Evolutionary conservation across 2,797 vertebrate genomes (phyloP).

Genomic region (Hippoglossus hippoglossus): DNA sequence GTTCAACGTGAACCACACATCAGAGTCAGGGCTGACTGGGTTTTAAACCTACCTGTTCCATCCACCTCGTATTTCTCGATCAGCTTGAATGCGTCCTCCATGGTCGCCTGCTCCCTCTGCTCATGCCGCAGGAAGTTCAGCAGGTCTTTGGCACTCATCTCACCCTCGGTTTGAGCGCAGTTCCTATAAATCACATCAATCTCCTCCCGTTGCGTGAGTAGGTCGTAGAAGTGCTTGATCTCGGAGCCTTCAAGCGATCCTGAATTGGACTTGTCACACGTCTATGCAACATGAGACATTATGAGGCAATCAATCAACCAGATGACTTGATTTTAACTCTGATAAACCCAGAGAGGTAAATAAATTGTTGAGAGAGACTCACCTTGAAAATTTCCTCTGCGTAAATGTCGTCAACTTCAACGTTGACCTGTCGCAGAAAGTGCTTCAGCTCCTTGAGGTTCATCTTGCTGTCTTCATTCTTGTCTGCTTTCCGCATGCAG

Average conservation of each 20-base stretch:
- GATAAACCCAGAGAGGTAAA: not conserved
- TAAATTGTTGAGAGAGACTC: constrained; percentile 21
- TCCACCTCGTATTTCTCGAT: constrained; percentile 92
- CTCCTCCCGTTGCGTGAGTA: constrained; percentile 90
- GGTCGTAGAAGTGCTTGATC: constrained; percentile 92
- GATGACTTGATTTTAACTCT: not conserved
- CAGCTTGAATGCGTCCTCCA: constrained; percentile 82
- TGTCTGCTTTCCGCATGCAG: constrained; percentile 95
- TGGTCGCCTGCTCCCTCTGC: constrained; percentile 83
- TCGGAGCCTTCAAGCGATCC: constrained; percentile 90
- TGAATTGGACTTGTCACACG: constrained; percentile 92
- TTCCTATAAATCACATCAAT: constrained; percentile 86
- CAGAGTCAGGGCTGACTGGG: not conserved
- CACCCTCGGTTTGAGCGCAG: constrained; percentile 71
- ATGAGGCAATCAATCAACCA: not conserved
- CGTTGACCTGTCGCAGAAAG: constrained; percentile 93
- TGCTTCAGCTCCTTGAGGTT: constrained; percentile 92
- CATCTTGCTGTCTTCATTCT: constrained; percentile 96
- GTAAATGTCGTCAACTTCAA: constrained; percentile 89
- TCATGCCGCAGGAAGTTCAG: constrained; percentile 85
- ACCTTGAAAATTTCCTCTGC: constrained; percentile 90
- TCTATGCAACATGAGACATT: constrained; percentile 75
- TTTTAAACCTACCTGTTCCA: constrained; percentile 80
- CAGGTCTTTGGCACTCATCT: constrained; percentile 86
- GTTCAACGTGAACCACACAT: too few species aligned